Conservation (phyloP, 1,140 invertebrate genomes). For the Ips typographus region DNA sequence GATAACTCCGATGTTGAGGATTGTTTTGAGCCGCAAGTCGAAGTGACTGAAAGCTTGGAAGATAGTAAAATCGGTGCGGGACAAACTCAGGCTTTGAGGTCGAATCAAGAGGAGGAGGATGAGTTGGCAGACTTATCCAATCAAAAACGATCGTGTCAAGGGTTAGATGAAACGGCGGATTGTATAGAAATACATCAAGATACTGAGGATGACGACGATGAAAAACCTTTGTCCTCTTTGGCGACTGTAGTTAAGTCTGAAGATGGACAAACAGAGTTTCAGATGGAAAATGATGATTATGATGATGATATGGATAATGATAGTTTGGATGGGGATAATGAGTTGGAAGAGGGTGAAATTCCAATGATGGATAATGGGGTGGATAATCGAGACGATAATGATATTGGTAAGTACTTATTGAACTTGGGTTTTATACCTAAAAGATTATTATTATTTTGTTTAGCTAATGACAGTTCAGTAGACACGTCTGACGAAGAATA, state of each 20-base stretch:
- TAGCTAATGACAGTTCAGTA: constrained; percentile 27
- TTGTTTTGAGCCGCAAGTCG: constrained; percentile 46
- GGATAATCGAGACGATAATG: constrained; percentile 5
- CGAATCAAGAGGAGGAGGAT: neutral
- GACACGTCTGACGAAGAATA: constrained; percentile 35
- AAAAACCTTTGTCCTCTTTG: constrained; percentile 23
- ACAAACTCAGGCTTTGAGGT: neutral
- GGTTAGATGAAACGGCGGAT: neutral
- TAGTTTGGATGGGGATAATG: constrained; percentile 15
- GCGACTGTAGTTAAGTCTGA: constrained; percentile 18
- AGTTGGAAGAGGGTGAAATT: constrained; percentile 13
- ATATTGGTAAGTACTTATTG: neutral
- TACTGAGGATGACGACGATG: constrained; percentile 30
- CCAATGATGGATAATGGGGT: neutral
- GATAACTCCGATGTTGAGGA: constrained; percentile 43
- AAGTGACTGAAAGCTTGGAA: constrained; percentile 45
- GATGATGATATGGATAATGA: constrained; percentile 23
- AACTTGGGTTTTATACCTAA: constrained; percentile 3
- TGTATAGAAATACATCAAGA: constrained; percentile 27
- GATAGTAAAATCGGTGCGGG: constrained; percentile 37
- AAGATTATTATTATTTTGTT: constrained; percentile 1
- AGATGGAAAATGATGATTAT: constrained; percentile 12
- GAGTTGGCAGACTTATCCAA: neutral
- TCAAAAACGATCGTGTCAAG: neutral
- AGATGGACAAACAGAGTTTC: constrained; percentile 13